Evolutionary conservation across 2,888 invertebrate species (phyloP), one percentile per base, ranked within the genome.

Genomic region (Amphimallon solstitiale): DNA sequence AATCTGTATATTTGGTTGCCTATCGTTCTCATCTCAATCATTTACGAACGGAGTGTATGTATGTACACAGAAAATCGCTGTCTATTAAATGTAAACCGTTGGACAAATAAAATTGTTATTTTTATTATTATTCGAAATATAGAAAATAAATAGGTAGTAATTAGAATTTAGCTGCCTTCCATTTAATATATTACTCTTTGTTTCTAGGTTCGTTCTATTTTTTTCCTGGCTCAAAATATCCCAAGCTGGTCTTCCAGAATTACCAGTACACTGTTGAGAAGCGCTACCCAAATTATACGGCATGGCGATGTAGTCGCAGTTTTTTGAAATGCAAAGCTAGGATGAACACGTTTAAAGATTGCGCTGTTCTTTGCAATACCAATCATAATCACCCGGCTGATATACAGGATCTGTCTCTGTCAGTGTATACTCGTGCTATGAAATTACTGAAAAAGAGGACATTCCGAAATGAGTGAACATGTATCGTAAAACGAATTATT

Each of bases 141-240:
- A n/a, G n/a, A n/a, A n/a, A n/a, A n/a, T n/a, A n/a, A n/a, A n/a
- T n/a, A n/a, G n/a, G n/a, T n/a, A n/a, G n/a, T n/a, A n/a, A n/a
- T n/a, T n/a, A n/a, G n/a, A n/a, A n/a, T n/a, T n/a, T n/a, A n/a
- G n/a, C n/a, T n/a, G n/a, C n/a, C n/a, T n/a, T n/a, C n/a, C n/a
- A n/a, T n/a, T n/a, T n/a, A n/a, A n/a, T n/a, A n/a, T n/a, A n/a
- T n/a, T n/a, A n/a, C n/a, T n/a, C 23, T 49, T 29, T 49, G 23
- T 49, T 49, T 34, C 35, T 34, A 49, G 48, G 48, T n/a, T 29
- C 23, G 12, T 23, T 49, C 12, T 43, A 43, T 15, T 43, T 4
- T 12, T 43, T 43, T 5, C 14, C 10, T 15, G 2, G 43, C 9
- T n/a, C 43, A 12, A 43, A 43, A n/a, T 14, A 43, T 2, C 43